phyloP scores from a whole-genome alignment of 1,140 invertebrate genomes.

The Drosophila elegans region DNA sequence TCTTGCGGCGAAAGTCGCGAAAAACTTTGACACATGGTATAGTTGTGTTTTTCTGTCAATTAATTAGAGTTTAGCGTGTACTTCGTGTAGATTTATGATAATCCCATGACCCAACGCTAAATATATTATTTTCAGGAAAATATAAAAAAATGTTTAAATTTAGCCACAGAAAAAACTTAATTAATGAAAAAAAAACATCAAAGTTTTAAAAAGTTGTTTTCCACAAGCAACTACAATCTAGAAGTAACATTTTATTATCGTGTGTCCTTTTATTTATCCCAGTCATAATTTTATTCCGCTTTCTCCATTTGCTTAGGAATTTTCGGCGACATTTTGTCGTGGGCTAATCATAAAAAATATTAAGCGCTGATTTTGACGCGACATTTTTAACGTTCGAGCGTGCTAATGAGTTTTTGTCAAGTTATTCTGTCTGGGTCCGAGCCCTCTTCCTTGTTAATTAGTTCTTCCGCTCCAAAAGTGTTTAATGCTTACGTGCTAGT shows the following conservation, averaged over 20 bases:
- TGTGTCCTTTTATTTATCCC: slow-evolving; percentile 1
- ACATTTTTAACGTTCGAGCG: slow-evolving; percentile 82
- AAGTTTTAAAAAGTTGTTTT: too few species aligned
- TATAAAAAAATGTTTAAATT: too few species aligned
- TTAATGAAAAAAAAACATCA: not conserved
- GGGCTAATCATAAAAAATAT: slow-evolving; percentile 78
- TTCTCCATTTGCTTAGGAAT: not conserved
- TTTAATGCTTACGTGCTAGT: slow-evolving; percentile 80
- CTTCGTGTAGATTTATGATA: slow-evolving; percentile 57
- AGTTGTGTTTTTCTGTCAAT: slow-evolving; percentile 45
- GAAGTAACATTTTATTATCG: not conserved
- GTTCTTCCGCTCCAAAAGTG: slow-evolving; percentile 79
- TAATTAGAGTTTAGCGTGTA: slow-evolving; percentile 80
- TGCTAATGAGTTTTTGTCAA: slow-evolving; percentile 77
- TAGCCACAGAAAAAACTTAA: too few species aligned
- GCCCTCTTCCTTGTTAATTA: slow-evolving; percentile 70
- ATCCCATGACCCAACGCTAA: too few species aligned
- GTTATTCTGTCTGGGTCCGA: slow-evolving; percentile 54
- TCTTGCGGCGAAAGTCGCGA: slow-evolving; percentile 69
- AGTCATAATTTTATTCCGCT: slow-evolving; percentile 5
- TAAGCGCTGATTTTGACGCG: slow-evolving; percentile 82
- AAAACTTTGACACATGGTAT: slow-evolving; percentile 34
- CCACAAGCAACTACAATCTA: not conserved
- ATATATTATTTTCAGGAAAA: too few species aligned
- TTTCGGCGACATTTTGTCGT: slow-evolving; percentile 22